Base-by-base conservation (phyloP, 2,113 vertebrate species). In the Nothobranchius furzeri region DNA sequence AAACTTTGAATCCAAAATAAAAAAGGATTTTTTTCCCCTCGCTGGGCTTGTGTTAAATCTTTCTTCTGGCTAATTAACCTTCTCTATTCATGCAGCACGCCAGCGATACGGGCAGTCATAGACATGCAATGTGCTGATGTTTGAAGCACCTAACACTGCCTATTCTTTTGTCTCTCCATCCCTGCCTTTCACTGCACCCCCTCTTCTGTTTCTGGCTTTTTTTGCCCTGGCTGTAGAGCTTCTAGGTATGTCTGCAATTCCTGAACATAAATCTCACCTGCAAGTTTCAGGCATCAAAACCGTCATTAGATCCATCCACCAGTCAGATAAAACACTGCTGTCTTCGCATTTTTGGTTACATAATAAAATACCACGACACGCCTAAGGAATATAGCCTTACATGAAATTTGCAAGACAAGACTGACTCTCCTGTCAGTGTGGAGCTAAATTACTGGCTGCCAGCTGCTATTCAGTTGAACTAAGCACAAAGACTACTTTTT, bases 181-280 rank as follows among this genome's bases (percentile, higher is more conserved):
- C 45, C 60, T 35, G 46, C 60, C 63, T 64, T 42, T 30, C 47
- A 57, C 73, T 11, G n/a, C 62, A 62, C 62, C 62, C 42, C 37
- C 55, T 64, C 59, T 68, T 71, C 70, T 70, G 7, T 73, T 57
- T 66, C 68, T 72, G 68, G 36, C 20, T 60, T 53, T 15, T 84
- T 81, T 59, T 60, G 48, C 40, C 60, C 77, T 65, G 82, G 76
- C 76, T 71, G 61, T 89, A 90, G 88, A 89, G 73, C 83, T 91
- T 68, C 77, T 91, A 82, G 90, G 90, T 91, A 90, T 65, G 89
- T 91, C 36, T 65, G 70, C 63, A 75, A 72, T 60, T 15, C 47
- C 17, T 35, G 12, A 66, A 45, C 58, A 7, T 54, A 15, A 71
- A 45, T 56, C 47, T 68, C 51, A 64, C 20, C 0, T 59, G 6